phyloP scores from a whole-genome alignment of 2,113 vertebrate genomes.

The Coryphaenoides rupestris region DNA sequence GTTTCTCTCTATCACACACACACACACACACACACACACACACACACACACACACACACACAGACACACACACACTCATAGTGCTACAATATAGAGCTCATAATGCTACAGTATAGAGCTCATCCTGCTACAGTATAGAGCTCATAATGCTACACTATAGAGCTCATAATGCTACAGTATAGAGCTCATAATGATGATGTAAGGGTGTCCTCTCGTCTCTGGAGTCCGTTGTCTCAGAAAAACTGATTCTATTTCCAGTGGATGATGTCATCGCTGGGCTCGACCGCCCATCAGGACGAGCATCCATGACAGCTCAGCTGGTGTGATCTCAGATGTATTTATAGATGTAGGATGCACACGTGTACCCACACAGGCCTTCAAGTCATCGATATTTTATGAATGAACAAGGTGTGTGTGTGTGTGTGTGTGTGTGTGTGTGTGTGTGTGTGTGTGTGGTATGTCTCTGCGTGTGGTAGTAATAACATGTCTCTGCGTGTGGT shows the following conservation, averaged over 20 bases:
- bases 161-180: too few relatives aligned
- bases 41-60: too few relatives aligned
- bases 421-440: conserved; percentile 18
- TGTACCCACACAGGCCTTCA: conserved; percentile 14
- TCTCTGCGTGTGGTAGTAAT: conserved; percentile 18
- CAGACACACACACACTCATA: too few relatives aligned
- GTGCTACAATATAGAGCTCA: too few relatives aligned
- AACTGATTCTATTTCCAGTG: conserved; percentile 50
- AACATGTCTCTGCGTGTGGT: too few relatives aligned
- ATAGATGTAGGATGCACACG: conserved; percentile 15
- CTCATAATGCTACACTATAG: too few relatives aligned
- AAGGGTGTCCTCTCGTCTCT: conserved; percentile 4
- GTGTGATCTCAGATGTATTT: conserved; percentile 18
- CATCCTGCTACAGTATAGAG: too few relatives aligned
- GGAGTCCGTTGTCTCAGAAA: background rate
- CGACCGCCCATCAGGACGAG: conserved; percentile 49
- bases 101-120: too few relatives aligned
- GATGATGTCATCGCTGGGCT: conserved; percentile 57
- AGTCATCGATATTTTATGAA: conserved; percentile 49
- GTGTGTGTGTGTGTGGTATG: conserved; percentile 42
- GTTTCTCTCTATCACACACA: conserved; percentile 44
- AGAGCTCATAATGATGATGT: too few relatives aligned
- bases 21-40: too few relatives aligned
- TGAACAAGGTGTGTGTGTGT: conserved; percentile 47
- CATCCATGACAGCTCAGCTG: conserved; percentile 54